Percentiles rank a stretch among this genome's conserved stretches.
phyloP scores from a whole-genome alignment of 2,797 vertebrate genomes.

The Diceros bicornis region DNA sequence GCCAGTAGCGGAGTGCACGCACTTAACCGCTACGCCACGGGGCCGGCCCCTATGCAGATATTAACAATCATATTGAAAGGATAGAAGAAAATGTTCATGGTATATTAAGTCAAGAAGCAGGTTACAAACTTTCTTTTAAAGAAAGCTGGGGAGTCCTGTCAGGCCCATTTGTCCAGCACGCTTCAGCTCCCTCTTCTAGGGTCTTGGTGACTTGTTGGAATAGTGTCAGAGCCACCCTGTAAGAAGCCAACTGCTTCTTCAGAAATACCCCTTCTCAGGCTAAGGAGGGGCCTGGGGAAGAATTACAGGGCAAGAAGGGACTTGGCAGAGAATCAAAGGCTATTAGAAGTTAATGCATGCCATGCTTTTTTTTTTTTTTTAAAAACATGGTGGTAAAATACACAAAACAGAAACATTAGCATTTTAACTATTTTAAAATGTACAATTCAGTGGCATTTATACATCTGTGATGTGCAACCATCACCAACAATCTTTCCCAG shows the following conservation, averaged over 20 bases:
- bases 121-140: background rate
- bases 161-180: background rate
- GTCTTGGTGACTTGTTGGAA: background rate
- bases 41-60: background rate
- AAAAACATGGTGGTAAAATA: background rate
- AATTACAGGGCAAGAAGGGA: background rate
- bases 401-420: background rate
- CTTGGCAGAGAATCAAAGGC: background rate
- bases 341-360: background rate
- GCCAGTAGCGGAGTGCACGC: too few relatives aligned
- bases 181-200: background rate
- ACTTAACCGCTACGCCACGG: too few relatives aligned
- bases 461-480: accelerated
- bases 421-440: background rate
- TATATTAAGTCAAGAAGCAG: background rate
- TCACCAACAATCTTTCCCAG: background rate
- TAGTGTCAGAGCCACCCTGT: background rate
- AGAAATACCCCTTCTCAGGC: background rate
- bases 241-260: background rate
- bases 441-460: background rate
- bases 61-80: background rate
- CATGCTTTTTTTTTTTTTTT: background rate
- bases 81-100: background rate
- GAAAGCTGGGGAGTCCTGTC: background rate
- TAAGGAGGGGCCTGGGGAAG: background rate